Evolutionary conservation across 2,113 vertebrate genomes (phyloP).

Genomic region (Carassius auratus): DNA sequence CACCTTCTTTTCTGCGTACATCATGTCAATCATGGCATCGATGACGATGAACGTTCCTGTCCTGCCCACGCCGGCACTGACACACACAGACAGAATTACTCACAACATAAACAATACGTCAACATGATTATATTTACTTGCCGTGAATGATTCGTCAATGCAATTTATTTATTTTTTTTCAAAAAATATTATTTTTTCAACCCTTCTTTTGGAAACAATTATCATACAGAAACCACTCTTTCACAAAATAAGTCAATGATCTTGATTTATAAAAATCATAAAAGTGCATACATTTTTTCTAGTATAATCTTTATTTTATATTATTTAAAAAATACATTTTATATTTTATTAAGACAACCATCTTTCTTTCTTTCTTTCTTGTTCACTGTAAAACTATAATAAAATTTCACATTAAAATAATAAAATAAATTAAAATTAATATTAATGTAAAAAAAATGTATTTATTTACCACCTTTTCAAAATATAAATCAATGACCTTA

Average conservation of each 20-base stretch:
- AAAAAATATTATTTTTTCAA: not conserved
- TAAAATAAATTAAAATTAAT: too few species aligned
- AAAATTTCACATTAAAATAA: too few species aligned
- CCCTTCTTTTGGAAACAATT: not conserved
- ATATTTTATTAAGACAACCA: too few species aligned
- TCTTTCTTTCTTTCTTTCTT: too few species aligned
- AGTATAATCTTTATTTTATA: not conserved
- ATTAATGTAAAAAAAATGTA: too few species aligned
- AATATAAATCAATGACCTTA: not conserved
- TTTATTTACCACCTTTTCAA: not conserved
- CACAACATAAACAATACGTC: not conserved
- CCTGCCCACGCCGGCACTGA: slow-evolving; percentile 91
- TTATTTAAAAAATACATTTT: too few species aligned
- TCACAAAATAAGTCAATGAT: not conserved
- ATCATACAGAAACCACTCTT: not conserved
- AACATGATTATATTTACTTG: not conserved
- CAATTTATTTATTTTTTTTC: too few species aligned
- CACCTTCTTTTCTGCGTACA: slow-evolving; percentile 85
- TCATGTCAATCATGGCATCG: slow-evolving; percentile 95
- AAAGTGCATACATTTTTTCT: not conserved
- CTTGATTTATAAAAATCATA: not conserved
- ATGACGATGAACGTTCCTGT: slow-evolving; percentile 97
- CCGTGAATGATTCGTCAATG: not conserved
- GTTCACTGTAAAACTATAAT: too few species aligned
- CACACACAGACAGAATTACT: slow-evolving; percentile 41